Evolutionary conservation across 2,113 vertebrate species (phyloP).

Genomic region (Proterorhinus semilunaris): DNA sequence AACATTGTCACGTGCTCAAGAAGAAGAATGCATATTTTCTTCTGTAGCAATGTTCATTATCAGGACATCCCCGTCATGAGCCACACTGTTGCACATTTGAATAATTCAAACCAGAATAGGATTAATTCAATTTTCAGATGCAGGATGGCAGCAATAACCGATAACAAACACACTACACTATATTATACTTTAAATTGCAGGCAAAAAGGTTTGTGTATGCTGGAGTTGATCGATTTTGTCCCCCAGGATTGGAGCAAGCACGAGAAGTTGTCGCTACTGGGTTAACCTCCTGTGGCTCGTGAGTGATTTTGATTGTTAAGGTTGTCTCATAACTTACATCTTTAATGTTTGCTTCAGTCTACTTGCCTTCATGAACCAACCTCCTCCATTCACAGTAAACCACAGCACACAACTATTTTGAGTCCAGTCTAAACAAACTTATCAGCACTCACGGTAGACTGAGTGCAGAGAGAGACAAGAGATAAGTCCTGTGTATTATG

Average conservation of each 20-base stretch:
- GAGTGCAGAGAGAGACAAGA: neutral
- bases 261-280: too few relatives aligned
- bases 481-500: conserved; percentile 22
- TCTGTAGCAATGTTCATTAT: neutral
- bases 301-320: neutral
- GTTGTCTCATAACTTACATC: neutral
- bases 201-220: too few relatives aligned
- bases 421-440: conserved; percentile 60
- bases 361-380: conserved; percentile 10
- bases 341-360: neutral
- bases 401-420: conserved; percentile 41
- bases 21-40: neutral
- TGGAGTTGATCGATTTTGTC: too few relatives aligned
- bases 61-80: neutral
- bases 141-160: too few relatives aligned
- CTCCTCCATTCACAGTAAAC: conserved; percentile 23
- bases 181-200: too few relatives aligned
- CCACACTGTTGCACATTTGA: too few relatives aligned
- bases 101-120: too few relatives aligned
- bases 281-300: too few relatives aligned
- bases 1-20: neutral
- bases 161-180: too few relatives aligned
- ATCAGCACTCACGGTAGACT: conserved; percentile 45
- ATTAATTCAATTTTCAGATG: too few relatives aligned
- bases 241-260: too few relatives aligned